Evolutionary conservation across 2,113 vertebrate species (phyloP), one percentile per base, ranked within the genome.

Genomic region (Python bivittatus): DNA sequence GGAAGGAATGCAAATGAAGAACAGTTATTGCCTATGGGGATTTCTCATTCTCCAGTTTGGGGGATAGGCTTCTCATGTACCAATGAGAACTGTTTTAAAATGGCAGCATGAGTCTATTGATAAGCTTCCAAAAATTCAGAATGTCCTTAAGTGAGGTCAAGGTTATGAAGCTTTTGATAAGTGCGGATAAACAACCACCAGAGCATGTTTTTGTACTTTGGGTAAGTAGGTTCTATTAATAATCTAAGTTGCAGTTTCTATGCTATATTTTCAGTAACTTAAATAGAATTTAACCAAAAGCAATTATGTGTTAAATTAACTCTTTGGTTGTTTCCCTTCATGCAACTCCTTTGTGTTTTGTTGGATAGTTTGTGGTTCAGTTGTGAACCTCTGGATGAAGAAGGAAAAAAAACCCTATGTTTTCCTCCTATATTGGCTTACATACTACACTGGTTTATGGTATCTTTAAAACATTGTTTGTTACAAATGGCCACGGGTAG

Each of bases 51-150:
- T 38, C 27, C 12, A 53, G 86, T 93, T 86, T 58, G 61, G 54
- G 12, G 29, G 23, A 42, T 87, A 79, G 42, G n/a, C n/a, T 44
- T 88, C 6, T 83, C 27, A 56, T 48, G 42, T 79, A 72, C 33
- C 72, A 79, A 79, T 72, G 33, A 87, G 85, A 91, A 1, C 85
- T 79, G 13, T 29, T 92, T 91, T 52, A 42, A 91, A 91, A 91
- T 86, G 53, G 33, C 1, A 56, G 23, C 33, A 72, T 44, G 61
- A 92, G 91, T 25, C 5, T 56, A 33, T 53, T 64, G n/a, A 20
- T 38, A 58, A 22, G 68, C 38, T 91, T 91, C 38, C 33, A 60
- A 42, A 91, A 85, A 52, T n/a, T 60, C 56, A 84, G 17, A 53
- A 68, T 68, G 9, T 12, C 25, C 58, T 91, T 64, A 53, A 48